Evolutionary conservation across 2,113 vertebrate genomes (phyloP).

Genomic region (Helogale parvula): DNA sequence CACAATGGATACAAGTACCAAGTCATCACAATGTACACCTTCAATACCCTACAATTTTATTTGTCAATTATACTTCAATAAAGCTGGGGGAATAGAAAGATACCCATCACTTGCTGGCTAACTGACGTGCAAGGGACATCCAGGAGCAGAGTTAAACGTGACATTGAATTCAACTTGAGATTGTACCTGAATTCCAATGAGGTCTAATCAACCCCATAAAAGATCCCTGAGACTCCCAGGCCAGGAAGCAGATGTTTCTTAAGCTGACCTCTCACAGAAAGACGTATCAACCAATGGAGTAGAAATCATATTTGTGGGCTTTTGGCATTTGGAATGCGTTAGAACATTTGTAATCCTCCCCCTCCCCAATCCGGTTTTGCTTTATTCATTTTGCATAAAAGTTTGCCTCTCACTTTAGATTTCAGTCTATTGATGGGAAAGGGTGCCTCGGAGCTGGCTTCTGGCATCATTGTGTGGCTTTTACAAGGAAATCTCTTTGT

Average conservation of each 20-base stretch:
- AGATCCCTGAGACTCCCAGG: constrained; percentile 53
- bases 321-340: not conserved
- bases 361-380: not conserved
- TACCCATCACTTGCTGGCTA: constrained; percentile 43
- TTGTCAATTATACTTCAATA: not conserved
- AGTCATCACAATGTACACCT: not conserved
- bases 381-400: constrained; percentile 39
- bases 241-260: constrained; percentile 29
- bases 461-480: not conserved
- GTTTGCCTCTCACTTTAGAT: not conserved
- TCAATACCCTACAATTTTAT: not conserved
- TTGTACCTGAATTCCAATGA: not conserved
- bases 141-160: not conserved
- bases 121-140: not conserved
- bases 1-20: not conserved
- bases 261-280: not conserved
- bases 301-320: not conserved
- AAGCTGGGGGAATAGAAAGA: not conserved
- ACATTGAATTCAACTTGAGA: constrained; percentile 58
- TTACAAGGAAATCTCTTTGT: not conserved
- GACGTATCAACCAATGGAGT: constrained; percentile 20
- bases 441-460: not conserved
- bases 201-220: not conserved
- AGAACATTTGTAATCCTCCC: not conserved
- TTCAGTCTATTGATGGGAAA: constrained; percentile 42